Conservation (phyloP, 2,888 invertebrate genomes). For the Luffia ferchaultella region DNA sequence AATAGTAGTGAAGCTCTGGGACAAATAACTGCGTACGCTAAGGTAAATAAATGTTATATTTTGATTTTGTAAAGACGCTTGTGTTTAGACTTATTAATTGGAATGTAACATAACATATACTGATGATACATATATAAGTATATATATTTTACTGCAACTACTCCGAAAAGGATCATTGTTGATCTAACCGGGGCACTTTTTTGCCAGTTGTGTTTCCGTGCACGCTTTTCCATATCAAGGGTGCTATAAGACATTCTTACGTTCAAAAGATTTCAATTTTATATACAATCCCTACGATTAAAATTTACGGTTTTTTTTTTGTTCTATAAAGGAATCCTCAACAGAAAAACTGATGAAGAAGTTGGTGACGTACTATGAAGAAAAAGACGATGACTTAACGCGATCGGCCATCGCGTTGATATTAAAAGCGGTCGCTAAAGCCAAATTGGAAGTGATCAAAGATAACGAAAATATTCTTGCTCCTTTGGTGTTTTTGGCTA, state of each 20-base stretch:
- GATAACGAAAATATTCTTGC: slow-evolving; percentile 78
- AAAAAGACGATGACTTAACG: slow-evolving; percentile 73
- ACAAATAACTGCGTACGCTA: slow-evolving; percentile 82
- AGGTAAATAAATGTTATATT: slow-evolving; percentile 46
- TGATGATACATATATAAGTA: background rate
- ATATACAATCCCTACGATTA: too few species aligned
- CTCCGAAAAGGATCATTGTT: too few species aligned
- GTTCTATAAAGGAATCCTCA: slow-evolving; percentile 42
- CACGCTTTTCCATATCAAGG: too few species aligned
- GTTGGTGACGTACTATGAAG: slow-evolving; percentile 60
- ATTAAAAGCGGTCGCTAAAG: slow-evolving; percentile 81
- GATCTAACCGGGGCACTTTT: too few species aligned
- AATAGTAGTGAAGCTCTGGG: slow-evolving; percentile 87
- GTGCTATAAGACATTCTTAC: too few species aligned
- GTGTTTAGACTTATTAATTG: background rate
- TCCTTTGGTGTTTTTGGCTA: slow-evolving; percentile 88
- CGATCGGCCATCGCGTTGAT: slow-evolving; percentile 78
- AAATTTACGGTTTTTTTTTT: too few species aligned
- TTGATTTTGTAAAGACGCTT: background rate
- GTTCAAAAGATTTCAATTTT: too few species aligned
- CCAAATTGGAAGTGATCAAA: slow-evolving; percentile 83
- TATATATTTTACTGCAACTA: background rate
- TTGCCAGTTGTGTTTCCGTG: too few species aligned
- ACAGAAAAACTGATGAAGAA: slow-evolving; percentile 67
- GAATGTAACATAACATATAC: too few species aligned